A percentile compares a stretch with the other conserved stretches of the same genome.
Evolutionary conservation across 2,888 invertebrate species (phyloP).

Genomic region (Crocallis elinguaria): DNA sequence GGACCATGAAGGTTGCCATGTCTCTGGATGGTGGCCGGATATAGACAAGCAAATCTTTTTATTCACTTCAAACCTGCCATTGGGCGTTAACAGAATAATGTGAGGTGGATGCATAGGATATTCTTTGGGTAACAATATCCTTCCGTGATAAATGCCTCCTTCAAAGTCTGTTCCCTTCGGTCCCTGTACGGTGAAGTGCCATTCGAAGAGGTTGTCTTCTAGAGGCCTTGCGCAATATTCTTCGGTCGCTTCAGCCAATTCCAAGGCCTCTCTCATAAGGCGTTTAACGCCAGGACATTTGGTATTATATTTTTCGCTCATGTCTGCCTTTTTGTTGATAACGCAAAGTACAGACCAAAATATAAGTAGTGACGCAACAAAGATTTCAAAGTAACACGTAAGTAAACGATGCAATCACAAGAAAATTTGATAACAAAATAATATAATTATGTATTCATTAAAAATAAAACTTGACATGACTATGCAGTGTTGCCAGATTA

Average conservation of each 20-base stretch:
- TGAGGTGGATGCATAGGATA: conserved; percentile 99
- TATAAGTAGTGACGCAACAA: conserved; percentile 51
- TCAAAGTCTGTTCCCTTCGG: conserved; percentile 95
- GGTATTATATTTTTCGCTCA: conserved; percentile 78
- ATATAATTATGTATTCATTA: conserved; percentile 8
- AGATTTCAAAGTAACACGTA: conserved; percentile 50
- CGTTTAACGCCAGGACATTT: conserved; percentile 94
- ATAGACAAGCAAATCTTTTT: conserved; percentile 98
- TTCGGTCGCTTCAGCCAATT: conserved; percentile 93
- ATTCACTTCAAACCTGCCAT: conserved; percentile 96
- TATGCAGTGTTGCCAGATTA: too few species aligned
- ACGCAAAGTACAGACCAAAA: conserved; percentile 21
- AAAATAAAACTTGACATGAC: conserved; percentile 2
- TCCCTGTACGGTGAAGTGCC: conserved; percentile 98
- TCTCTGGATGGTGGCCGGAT: conserved; percentile 98
- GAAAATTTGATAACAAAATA: conserved; percentile 62
- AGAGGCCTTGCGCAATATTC: conserved; percentile 95
- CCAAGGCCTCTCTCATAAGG: conserved; percentile 95
- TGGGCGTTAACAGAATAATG: conserved; percentile 96
- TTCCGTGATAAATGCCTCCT: conserved; percentile 95
- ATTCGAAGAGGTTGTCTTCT: conserved; percentile 98
- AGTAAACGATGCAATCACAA: conserved; percentile 61
- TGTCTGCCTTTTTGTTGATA: conserved; percentile 64
- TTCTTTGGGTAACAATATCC: conserved; percentile 95
- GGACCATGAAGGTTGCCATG: conserved; percentile 99